phyloP scores from a whole-genome alignment of 2,888 invertebrate species.

The Acleris cristana region DNA sequence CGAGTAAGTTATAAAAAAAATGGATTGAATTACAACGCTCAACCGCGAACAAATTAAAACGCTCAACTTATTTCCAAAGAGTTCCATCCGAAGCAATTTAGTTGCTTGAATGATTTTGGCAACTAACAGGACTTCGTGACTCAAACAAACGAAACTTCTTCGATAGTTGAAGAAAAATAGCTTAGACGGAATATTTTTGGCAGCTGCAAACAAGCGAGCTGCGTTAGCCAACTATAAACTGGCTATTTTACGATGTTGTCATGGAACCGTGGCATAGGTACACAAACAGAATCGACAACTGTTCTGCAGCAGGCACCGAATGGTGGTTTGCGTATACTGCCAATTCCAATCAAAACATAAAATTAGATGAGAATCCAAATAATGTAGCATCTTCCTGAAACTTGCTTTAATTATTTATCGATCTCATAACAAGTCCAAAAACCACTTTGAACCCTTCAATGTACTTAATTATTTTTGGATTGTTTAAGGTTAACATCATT shows the following conservation, averaged over 20 bases:
- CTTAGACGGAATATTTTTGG: slow-evolving; percentile 20
- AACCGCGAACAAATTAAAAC: too few relatives aligned
- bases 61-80: too few relatives aligned
- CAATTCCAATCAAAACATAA: background rate
- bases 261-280: slow-evolving; percentile 14
- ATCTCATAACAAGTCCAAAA: too few relatives aligned
- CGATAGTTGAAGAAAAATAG: slow-evolving; percentile 6
- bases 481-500: too few relatives aligned
- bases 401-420: too few relatives aligned
- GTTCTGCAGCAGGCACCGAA: background rate
- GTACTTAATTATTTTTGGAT: too few relatives aligned
- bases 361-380: too few relatives aligned
- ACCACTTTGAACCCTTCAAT: too few relatives aligned
- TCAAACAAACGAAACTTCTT: background rate
- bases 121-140: background rate
- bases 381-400: too few relatives aligned
- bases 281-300: slow-evolving; percentile 21
- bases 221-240: slow-evolving; percentile 48
- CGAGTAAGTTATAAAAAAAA: too few relatives aligned
- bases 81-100: background rate
- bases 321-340: background rate
- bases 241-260: slow-evolving; percentile 52
- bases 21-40: too few relatives aligned
- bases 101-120: slow-evolving; percentile 5
- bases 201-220: slow-evolving; percentile 42